Evolutionary conservation across 2,113 vertebrate genomes (phyloP).

Genomic region (Poeciliopsis prolifica): DNA sequence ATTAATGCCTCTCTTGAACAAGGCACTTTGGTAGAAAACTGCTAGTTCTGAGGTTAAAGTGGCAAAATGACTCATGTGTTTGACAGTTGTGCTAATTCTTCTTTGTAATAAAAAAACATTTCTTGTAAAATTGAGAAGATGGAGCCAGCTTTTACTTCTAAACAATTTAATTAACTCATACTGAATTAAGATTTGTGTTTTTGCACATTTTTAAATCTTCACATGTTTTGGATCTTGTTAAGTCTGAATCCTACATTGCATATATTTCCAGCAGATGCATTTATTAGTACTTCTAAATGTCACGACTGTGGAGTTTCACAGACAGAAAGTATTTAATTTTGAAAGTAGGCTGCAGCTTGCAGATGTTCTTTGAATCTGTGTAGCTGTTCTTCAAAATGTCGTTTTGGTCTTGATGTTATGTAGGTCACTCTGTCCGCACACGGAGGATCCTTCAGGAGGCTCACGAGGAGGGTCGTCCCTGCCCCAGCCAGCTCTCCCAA

Average conservation of each 20-base stretch:
- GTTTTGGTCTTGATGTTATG: conserved; percentile 2
- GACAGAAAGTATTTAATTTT: not conserved
- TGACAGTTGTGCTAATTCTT: conserved; percentile 39
- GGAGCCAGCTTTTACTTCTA: conserved; percentile 16
- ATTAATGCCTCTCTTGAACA: conserved; percentile 54
- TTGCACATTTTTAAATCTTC: conserved; percentile 5
- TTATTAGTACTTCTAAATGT: conserved; percentile 6
- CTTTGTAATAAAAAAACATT: conserved; percentile 38
- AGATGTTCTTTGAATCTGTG: not conserved
- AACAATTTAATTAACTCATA: conserved; percentile 36
- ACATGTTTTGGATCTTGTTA: not conserved
- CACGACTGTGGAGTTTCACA: not conserved
- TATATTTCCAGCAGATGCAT: conserved; percentile 1
- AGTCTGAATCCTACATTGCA: conserved; percentile 8
- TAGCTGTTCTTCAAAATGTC: not conserved
- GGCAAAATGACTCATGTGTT: conserved; percentile 33
- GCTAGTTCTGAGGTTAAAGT: conserved; percentile 42
- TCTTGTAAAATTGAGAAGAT: conserved; percentile 21
- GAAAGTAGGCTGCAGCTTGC: not conserved
- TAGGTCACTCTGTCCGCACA: conserved; percentile 87
- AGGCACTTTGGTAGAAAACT: conserved; percentile 40
- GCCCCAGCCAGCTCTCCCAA: conserved; percentile 87
- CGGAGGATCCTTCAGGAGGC: conserved; percentile 85
- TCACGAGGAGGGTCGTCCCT: conserved; percentile 88
- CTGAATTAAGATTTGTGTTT: conserved; percentile 27